Base-by-base conservation (phyloP, 2,797 vertebrate genomes). In the Tokudaia tokunoshimensis region DNA sequence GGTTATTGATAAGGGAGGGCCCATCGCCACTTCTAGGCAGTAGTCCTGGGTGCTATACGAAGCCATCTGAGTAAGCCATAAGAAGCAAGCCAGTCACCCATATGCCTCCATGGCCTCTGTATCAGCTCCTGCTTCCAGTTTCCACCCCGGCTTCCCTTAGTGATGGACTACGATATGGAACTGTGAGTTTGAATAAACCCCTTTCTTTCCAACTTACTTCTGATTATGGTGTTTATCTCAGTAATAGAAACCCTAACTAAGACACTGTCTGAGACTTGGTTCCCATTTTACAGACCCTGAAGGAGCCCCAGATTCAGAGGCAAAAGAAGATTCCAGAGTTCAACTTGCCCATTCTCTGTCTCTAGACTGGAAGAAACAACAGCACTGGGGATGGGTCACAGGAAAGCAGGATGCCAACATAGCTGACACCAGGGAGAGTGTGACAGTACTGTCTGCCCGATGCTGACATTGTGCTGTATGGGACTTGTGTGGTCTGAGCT, bases 401-500 rank as follows among this genome's bases (percentile, higher is more conserved):
- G 47, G 41, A 79, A 82, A 50, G n/a, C 83, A 22, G 55, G n/a
- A 74, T 63, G 70, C 72, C 93, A 92, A 59, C 2, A 3, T 44
- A 75, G 85, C 88, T 37, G 41, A 57, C 41, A 89, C 87, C 41
- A 47, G 2, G 1, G 57, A 72, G 50, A 20, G 3, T 44, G 84
- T 55, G 4, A 50, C 72, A 74, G 82, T 29, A 78, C 59, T 59
- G 85, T 74, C 55, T 65, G 94, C 83, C 57, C 37, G 20, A 37
- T 13, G 80, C 59, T 1, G 29, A 67, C 1, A 17, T 50, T 0
- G 0, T 7, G n/a, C n/a, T 0, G 0, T 3, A 31, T 2, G 63
- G 79, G 31, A 37, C 59, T 65, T 3, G 12, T 95, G 95, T 94
- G 91, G 81, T 97, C 94, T 94, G 89, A 94, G 83, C 61, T 0